Evolutionary conservation across 2,113 vertebrate genomes (phyloP).

Genomic region (Platysternon megacephalum): DNA sequence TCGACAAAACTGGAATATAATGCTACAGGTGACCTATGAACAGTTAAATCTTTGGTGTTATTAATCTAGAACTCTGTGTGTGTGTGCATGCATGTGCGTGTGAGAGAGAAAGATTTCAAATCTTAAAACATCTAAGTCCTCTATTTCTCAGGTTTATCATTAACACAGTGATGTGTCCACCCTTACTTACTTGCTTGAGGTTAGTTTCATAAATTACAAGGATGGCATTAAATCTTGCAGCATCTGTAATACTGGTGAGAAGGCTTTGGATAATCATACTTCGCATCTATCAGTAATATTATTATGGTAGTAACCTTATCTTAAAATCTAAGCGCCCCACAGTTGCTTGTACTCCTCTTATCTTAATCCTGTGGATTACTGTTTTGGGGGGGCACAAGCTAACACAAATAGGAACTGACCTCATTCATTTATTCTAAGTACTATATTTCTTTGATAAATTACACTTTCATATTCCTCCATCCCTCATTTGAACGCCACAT

Average conservation of each 20-base stretch:
- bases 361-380: background rate
- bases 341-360: background rate
- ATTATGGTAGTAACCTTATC: background rate
- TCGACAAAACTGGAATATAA: background rate
- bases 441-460: slow-evolving; percentile 24
- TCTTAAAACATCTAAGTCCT: background rate
- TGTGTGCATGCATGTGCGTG: no score
- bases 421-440: background rate
- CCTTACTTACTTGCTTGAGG: background rate
- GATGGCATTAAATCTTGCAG: background rate
- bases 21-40: accelerated
- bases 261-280: background rate
- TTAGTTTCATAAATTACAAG: background rate
- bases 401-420: background rate
- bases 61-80: background rate
- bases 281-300: background rate
- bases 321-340: background rate
- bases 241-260: background rate
- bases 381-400: background rate
- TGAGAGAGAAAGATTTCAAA: background rate
- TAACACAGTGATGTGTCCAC: background rate
- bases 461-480: background rate
- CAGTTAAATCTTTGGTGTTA: accelerated
- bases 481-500: slow-evolving; percentile 50
- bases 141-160: background rate